Conservation (phyloP, 2,888 invertebrate genomes). For the Cataglyphis cursor region DNA sequence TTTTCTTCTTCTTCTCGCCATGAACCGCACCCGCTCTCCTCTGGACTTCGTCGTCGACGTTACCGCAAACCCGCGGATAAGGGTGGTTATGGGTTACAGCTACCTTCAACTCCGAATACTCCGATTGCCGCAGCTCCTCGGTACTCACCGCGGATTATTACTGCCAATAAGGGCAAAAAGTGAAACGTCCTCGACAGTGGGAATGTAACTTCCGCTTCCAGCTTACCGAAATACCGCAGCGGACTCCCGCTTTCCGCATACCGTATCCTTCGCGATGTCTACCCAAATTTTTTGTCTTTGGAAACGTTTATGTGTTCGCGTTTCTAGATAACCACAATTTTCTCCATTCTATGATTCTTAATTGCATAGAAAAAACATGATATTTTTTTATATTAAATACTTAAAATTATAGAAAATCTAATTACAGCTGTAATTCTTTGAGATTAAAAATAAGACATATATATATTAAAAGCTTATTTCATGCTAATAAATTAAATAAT, state of each 20-base stretch:
- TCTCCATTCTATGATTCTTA: neutral
- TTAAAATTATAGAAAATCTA: neutral
- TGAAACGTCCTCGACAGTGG: conserved; percentile 36
- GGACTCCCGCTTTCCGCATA: conserved; percentile 20
- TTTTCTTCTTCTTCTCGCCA: neutral
- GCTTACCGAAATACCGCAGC: conserved; percentile 41
- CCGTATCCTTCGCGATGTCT: conserved; percentile 37
- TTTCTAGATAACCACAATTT: conserved; percentile 39
- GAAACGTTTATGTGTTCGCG: neutral
- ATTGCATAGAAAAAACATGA: neutral
- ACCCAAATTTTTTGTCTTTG: conserved; percentile 32
- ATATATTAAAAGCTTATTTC: neutral
- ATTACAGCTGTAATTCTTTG: neutral
- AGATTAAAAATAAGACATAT: neutral
- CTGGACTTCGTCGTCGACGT: conserved; percentile 31
- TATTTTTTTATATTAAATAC: neutral
- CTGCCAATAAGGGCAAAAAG: conserved; percentile 52
- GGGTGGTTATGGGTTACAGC: conserved; percentile 67
- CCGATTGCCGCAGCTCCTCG: conserved; percentile 50
- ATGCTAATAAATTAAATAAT: neutral
- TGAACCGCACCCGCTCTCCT: conserved; percentile 4
- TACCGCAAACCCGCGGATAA: conserved; percentile 60
- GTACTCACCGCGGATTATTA: conserved; percentile 55
- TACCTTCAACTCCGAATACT: conserved; percentile 58
- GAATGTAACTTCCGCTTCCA: conserved; percentile 48